A percentile compares a stretch with the other conserved stretches of the same genome.
Evolutionary conservation across 2,888 invertebrate genomes (phyloP).

Genomic region (Orthosia gothica): DNA sequence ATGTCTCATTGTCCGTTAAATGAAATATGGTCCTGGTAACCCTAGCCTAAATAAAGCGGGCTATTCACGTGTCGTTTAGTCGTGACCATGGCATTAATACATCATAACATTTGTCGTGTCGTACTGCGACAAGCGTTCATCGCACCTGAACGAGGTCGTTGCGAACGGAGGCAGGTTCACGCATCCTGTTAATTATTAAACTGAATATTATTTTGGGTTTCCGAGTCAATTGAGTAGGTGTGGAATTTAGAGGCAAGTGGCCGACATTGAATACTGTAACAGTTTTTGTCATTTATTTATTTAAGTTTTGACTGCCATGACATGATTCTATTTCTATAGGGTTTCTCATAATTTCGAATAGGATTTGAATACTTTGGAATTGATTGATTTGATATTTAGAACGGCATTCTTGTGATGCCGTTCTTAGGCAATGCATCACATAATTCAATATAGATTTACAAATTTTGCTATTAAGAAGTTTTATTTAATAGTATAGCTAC

Average conservation of each 20-base stretch:
- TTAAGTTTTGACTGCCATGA: no score
- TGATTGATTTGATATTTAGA: no score
- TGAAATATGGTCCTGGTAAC: conserved; percentile 4
- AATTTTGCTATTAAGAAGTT: no score
- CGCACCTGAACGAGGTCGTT: conserved; percentile 63
- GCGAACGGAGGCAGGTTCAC: conserved; percentile 31
- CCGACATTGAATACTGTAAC: conserved; percentile 27
- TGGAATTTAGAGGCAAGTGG: conserved; percentile 29
- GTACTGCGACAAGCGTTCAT: conserved; percentile 56
- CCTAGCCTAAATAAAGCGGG: conserved; percentile 59
- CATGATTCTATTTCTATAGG: no score
- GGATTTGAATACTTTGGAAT: no score
- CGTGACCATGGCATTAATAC: conserved; percentile 68
- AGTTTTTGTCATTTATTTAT: no score
- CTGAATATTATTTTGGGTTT: conserved; percentile 53
- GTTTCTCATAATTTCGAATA: no score
- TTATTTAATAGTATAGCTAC: no score
- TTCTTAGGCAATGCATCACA: no score
- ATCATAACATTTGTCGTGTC: conserved; percentile 59
- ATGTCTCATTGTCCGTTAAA: no score
- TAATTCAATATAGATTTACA: no score
- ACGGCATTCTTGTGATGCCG: no score
- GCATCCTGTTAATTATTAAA: conserved; percentile 57
- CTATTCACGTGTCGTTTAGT: conserved; percentile 57
- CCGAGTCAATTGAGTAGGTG: conserved; percentile 42